phyloP scores from a whole-genome alignment of 2,113 vertebrate species.

The Embiotoca jacksoni region DNA sequence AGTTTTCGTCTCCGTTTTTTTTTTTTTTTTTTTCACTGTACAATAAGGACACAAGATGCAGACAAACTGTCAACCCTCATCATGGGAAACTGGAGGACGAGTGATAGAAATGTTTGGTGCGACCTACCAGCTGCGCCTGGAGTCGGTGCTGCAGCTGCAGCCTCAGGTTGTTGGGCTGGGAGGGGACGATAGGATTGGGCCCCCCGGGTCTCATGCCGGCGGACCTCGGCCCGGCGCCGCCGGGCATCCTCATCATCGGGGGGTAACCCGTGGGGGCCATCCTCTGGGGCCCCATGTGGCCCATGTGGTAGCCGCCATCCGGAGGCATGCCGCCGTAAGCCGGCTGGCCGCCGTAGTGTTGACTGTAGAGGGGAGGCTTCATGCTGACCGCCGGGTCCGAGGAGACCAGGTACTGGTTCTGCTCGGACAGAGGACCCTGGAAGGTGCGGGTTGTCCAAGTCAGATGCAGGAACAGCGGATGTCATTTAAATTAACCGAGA shows the following conservation, averaged over 20 bases:
- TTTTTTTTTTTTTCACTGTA: no score
- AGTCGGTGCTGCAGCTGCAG: constrained; percentile 81
- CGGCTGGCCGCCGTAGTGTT: constrained; percentile 87
- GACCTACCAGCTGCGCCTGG: constrained; percentile 72
- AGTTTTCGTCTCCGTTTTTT: no score
- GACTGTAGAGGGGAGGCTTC: constrained; percentile 90
- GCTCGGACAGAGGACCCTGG: constrained; percentile 90
- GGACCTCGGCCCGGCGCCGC: constrained; percentile 71
- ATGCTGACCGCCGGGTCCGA: constrained; percentile 84
- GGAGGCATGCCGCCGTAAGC: constrained; percentile 87
- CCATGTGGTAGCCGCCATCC: constrained; percentile 88
- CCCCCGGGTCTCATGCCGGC: constrained; percentile 86
- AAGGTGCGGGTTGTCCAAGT: neutral
- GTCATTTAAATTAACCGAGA: no score
- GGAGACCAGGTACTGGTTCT: constrained; percentile 87
- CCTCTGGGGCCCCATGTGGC: constrained; percentile 84
- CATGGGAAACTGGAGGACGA: no score
- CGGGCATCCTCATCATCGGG: constrained; percentile 90
- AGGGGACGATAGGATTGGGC: constrained; percentile 80
- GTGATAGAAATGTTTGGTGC: neutral
- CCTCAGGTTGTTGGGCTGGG: constrained; percentile 86
- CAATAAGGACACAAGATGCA: no score
- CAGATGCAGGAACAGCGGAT: no score
- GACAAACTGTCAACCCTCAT: no score
- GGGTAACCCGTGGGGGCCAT: constrained; percentile 83